Evolutionary conservation across 2,888 invertebrate genomes (phyloP).

Genomic region (Nephrocerus scutellatus): DNA sequence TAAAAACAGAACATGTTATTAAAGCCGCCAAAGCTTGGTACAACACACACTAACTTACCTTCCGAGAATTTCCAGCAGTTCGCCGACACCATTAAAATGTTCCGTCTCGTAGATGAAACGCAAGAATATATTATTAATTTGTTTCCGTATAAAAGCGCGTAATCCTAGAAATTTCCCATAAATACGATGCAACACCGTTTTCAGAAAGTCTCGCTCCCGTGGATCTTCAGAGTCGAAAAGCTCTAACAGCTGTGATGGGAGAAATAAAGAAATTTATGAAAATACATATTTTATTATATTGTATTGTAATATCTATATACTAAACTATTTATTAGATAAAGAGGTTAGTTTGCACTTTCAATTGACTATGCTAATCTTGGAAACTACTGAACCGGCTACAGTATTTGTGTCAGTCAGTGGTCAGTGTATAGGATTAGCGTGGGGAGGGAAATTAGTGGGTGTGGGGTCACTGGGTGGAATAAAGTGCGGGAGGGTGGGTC

Average conservation of each 20-base stretch:
- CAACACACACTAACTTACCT: slow-evolving; percentile 51
- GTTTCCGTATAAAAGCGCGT: slow-evolving; percentile 94
- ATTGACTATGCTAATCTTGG: too few relatives aligned
- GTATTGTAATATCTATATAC: too few relatives aligned
- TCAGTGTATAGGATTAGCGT: too few relatives aligned
- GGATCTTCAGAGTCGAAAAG: slow-evolving; percentile 97
- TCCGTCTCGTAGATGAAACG: slow-evolving; percentile 99
- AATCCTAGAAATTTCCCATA: slow-evolving; percentile 96
- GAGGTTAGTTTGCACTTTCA: too few relatives aligned
- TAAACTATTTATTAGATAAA: too few relatives aligned
- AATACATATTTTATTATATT: not conserved
- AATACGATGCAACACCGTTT: slow-evolving; percentile 96
- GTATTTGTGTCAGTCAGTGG: too few relatives aligned
- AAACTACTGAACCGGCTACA: too few relatives aligned
- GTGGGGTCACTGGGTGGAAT: too few relatives aligned
- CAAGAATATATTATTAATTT: slow-evolving; percentile 92
- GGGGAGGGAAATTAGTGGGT: too few relatives aligned
- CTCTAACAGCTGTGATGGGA: slow-evolving; percentile 67
- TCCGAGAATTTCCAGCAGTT: slow-evolving; percentile 92
- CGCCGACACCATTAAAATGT: slow-evolving; percentile 96
- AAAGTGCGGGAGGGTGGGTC: too few relatives aligned
- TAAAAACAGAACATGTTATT: slow-evolving; percentile 2
- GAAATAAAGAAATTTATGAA: not conserved
- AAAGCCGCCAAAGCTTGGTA: not conserved
- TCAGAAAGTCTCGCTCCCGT: slow-evolving; percentile 90